Base-by-base conservation (phyloP, 1,140 invertebrate genomes). In the Halesus radiatus region DNA sequence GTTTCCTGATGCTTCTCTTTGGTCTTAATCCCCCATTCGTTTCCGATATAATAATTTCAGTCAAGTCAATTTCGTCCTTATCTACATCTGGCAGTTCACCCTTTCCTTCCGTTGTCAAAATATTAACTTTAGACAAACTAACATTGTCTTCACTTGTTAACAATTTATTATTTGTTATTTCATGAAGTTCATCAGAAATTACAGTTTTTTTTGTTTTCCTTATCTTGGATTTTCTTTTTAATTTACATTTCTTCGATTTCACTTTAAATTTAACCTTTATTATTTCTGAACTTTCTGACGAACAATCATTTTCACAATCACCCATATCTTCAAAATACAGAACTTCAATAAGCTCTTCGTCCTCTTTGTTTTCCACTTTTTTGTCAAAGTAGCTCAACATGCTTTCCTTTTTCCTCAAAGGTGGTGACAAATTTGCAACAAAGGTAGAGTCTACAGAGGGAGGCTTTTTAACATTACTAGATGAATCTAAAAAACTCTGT, bases 311-410 rank as follows among this genome's bases (percentile, higher is more conserved):
- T 18, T 58, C 74, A n/a, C n/a, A n/a, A n/a, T n/a, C n/a, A 22
- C 15, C n/a, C 7, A 23, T 52, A 66, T 66, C 20, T 60, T 52
- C 58, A n/a, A 50, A 70, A 23, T 50, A 18, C 22, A 70, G 32
- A 52, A 70, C 66, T 70, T 70, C 66, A 50, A 70, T 23, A 8
- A 70, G 37, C 7, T 70, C 37, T 13, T 45, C 7, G n/a, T 54
- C 70, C 1, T 54, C 18, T 22, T 62, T 83, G 83, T 87, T 88
- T 50, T 86, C 82, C 58, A 87, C 60, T 85, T 88, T 60, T 85
- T 88, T 88, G 76, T 88, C 85, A 84, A 91, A 92, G 85, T 92
- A 92, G 76, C 88, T 87, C n/a, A 91, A 82, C 83, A 92, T 87
- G 78, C 90, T 91, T 84, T 91, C 90, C 23, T 89, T 89, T 83